Conservation (phyloP, 2,113 vertebrate genomes). For the Pomatorhinus ruficollis region DNA sequence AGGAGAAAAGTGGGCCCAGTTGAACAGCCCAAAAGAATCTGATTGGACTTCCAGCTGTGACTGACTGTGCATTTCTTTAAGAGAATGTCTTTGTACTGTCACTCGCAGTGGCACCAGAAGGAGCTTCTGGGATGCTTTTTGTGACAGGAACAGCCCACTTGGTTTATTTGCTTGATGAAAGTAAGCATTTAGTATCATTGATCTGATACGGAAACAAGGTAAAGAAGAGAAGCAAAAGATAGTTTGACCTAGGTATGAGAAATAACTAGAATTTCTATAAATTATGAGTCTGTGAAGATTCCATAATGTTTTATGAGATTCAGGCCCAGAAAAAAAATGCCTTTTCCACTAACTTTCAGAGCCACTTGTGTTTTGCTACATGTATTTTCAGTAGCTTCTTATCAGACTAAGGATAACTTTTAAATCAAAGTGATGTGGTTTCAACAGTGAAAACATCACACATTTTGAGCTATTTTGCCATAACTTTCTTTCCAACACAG, state of each 20-base stretch:
- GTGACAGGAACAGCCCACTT: background rate
- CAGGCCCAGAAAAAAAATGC: background rate
- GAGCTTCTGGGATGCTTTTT: background rate
- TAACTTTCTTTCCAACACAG: background rate
- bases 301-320: background rate
- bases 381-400: background rate
- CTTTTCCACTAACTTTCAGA: background rate
- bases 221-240: background rate
- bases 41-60: background rate
- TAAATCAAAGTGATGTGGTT: background rate
- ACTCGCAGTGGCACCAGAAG: background rate
- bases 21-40: background rate
- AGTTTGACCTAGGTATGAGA: background rate
- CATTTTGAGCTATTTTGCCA: background rate
- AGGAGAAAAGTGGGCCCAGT: background rate
- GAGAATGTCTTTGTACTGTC: background rate
- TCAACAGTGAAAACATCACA: background rate
- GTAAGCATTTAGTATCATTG: background rate
- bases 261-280: background rate
- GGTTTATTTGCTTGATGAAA: background rate
- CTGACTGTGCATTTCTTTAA: background rate
- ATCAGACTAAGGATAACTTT: background rate
- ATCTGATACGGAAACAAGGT: background rate
- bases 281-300: background rate
- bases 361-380: rapidly evolving